Conservation (phyloP, 2,888 invertebrate genomes). For the Heliconius sara region DNA sequence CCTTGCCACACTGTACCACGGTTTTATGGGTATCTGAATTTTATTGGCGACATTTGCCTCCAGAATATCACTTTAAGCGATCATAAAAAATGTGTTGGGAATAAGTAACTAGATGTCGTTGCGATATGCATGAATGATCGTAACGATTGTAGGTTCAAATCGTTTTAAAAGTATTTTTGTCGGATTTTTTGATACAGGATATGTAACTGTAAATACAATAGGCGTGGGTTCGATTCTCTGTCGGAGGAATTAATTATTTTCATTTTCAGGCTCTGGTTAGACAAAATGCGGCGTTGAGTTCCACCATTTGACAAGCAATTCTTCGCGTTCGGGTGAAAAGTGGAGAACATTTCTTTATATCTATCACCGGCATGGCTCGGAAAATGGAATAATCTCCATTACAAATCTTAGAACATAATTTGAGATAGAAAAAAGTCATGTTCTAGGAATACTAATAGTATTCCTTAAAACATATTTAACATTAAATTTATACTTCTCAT, state of each 20-base stretch:
- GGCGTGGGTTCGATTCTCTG: not conserved
- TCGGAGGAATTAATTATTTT: no score
- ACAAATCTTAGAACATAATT: no score
- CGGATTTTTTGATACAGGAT: not conserved
- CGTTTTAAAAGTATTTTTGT: not conserved
- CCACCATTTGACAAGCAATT: no score
- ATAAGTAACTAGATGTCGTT: slow-evolving; percentile 31
- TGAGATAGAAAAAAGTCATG: not conserved
- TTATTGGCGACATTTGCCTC: slow-evolving; percentile 57
- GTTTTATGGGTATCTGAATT: slow-evolving; percentile 63
- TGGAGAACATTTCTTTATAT: no score
- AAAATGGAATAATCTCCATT: no score
- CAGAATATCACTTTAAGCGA: slow-evolving; percentile 41
- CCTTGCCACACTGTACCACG: slow-evolving; percentile 36
- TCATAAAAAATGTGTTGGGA: slow-evolving; percentile 40
- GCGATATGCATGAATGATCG: not conserved
- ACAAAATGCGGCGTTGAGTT: no score
- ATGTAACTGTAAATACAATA: not conserved
- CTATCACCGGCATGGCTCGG: no score
- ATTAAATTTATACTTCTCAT: not conserved
- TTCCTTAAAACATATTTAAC: not conserved
- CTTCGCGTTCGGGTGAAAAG: no score
- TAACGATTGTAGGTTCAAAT: not conserved
- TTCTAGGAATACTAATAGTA: not conserved
- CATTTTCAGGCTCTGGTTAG: no score